These are phyloP conservation scores for Xylota segnis DNA, from an alignment of 2,888 invertebrate genomes.

Conservation along the genomic window DNA sequence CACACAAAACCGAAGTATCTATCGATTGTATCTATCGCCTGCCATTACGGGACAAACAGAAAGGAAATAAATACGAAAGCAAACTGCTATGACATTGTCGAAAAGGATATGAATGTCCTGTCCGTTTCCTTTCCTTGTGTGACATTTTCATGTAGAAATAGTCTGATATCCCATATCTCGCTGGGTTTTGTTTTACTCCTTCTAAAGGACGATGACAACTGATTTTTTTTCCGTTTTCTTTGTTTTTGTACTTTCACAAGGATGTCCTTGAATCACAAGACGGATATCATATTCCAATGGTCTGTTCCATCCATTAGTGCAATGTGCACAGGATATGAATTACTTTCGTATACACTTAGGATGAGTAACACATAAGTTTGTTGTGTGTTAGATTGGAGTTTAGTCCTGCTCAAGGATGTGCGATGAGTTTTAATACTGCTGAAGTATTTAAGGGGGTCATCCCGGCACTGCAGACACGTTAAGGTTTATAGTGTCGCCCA, in stretches of 20 bases:
- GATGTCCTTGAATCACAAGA: constrained; percentile 63
- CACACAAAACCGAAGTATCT: constrained; percentile 21
- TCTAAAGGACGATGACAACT: constrained; percentile 13
- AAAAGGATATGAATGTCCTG: constrained; percentile 42
- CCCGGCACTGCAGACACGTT: not conserved
- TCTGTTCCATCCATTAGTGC: constrained; percentile 17
- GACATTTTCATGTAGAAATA: constrained; percentile 26
- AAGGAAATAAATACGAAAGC: constrained; percentile 47
- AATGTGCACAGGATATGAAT: constrained; percentile 36
- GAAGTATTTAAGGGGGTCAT: constrained; percentile 4
- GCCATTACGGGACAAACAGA: constrained; percentile 42
- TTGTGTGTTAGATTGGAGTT: not conserved
- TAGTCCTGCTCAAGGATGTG: constrained; percentile 5
- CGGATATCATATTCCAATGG: constrained; percentile 63
- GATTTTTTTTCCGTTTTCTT: too few relatives aligned
- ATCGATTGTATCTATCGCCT: constrained; percentile 41
- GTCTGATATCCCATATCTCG: constrained; percentile 33
- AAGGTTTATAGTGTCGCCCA: not conserved
- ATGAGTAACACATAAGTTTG: constrained; percentile 30
- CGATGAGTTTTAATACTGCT: constrained; percentile 13
- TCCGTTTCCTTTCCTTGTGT: constrained; percentile 22
- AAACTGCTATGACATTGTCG: constrained; percentile 37
- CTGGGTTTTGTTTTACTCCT: constrained; percentile 47
- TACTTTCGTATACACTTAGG: constrained; percentile 23
- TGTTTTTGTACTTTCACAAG: not conserved